phyloP scores from a whole-genome alignment of 2,888 invertebrate species.

The Galeruca laticollis region DNA sequence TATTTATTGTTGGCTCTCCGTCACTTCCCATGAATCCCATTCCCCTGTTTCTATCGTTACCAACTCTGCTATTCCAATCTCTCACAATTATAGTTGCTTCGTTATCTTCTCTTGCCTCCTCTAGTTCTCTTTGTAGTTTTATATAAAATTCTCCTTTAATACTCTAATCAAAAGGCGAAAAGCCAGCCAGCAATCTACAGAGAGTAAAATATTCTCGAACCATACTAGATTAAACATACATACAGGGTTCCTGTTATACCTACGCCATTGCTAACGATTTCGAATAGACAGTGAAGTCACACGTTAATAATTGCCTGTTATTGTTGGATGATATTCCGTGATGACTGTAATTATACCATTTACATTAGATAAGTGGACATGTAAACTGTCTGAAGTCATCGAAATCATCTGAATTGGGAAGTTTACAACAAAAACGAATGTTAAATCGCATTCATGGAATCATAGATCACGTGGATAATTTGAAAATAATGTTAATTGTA shows the following conservation, averaged over 20 bases:
- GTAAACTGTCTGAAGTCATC: slow-evolving; percentile 9
- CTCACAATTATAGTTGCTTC: too few species aligned
- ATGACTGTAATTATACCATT: slow-evolving; percentile 16
- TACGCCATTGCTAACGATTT: slow-evolving; percentile 7
- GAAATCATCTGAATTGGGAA: neutral
- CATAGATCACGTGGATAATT: slow-evolving; percentile 2
- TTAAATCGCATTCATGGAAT: neutral
- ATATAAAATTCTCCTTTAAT: too few species aligned
- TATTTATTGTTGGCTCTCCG: too few species aligned
- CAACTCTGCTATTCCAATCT: too few species aligned
- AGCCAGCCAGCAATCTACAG: too few species aligned
- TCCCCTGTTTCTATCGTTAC: too few species aligned
- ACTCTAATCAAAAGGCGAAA: too few species aligned
- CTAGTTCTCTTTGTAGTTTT: too few species aligned
- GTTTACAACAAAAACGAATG: neutral
- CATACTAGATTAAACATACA: too few species aligned
- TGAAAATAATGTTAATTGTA: neutral
- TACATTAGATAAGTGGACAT: neutral
- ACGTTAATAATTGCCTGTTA: slow-evolving; percentile 14
- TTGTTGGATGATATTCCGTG: slow-evolving; percentile 17
- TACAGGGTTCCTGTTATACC: neutral
- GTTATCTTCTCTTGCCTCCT: too few species aligned
- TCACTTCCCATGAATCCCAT: too few species aligned
- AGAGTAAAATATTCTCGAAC: too few species aligned
- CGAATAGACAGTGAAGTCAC: slow-evolving; percentile 24